phyloP scores from a whole-genome alignment of 2,113 vertebrate species.

The Myocastor coypus region DNA sequence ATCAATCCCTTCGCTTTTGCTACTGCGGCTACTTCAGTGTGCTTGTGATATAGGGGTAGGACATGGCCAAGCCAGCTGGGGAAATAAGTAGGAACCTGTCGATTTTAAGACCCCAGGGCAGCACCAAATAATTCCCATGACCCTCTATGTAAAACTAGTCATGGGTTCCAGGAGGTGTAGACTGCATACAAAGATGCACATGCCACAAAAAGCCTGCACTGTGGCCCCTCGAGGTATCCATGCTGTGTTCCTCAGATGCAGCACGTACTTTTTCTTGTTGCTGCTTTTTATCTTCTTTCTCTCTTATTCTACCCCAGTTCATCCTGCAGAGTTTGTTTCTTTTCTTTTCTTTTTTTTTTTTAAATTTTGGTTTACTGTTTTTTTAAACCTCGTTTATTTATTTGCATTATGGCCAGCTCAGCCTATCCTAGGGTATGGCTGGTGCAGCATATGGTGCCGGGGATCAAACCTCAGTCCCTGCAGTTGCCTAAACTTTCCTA shows the following conservation, averaged over 20 bases:
- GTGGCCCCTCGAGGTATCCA: neutral
- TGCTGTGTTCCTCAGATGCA: neutral
- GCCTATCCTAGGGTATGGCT: no score
- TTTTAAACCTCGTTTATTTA: no score
- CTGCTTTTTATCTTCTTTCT: neutral
- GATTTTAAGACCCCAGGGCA: neutral
- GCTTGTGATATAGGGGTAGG: neutral
- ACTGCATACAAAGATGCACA: neutral
- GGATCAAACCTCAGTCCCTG: no score
- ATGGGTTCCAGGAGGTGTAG: neutral
- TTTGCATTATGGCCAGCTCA: no score
- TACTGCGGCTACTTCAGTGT: neutral
- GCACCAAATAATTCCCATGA: no score
- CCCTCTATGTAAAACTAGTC: neutral
- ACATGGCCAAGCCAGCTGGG: neutral
- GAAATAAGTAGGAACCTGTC: neutral
- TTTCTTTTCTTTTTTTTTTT: no score
- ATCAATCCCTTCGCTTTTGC: neutral
- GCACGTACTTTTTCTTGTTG: neutral
- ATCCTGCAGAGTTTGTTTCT: neutral
- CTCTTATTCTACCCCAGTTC: neutral
- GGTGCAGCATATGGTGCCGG: no score
- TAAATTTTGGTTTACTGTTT: no score
- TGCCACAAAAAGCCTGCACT: no score
- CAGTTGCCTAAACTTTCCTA: no score